A percentile compares a stretch with the other conserved stretches of the same genome.
Conservation (phyloP, 2,113 vertebrate species). For the Thamnophis sirtalis region DNA sequence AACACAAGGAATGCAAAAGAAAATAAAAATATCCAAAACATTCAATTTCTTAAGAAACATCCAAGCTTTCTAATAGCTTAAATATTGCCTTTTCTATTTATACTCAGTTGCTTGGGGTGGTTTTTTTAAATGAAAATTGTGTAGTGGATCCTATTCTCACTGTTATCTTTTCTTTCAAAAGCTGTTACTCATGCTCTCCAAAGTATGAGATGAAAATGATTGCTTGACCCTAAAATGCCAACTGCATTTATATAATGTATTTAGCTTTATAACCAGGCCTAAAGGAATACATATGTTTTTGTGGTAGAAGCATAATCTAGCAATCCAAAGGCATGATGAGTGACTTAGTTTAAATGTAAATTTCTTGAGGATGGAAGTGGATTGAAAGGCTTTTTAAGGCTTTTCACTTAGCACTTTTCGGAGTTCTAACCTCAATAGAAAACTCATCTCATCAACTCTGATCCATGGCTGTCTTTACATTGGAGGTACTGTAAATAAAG, state of each 20-base stretch:
- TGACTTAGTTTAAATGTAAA: rapidly evolving
- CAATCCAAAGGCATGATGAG: rapidly evolving
- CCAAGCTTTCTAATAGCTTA: background rate
- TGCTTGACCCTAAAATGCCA: conserved; percentile 23
- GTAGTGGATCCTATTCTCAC: background rate
- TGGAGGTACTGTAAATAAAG: background rate
- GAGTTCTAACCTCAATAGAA: background rate
- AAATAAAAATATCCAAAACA: background rate
- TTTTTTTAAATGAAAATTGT: background rate
- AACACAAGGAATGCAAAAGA: background rate
- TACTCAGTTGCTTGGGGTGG: background rate
- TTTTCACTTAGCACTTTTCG: rapidly evolving
- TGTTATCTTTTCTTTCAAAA: background rate
- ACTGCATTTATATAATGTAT: background rate
- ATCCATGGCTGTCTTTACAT: background rate
- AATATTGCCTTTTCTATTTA: background rate
- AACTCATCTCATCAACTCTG: rapidly evolving
- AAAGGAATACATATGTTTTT: background rate
- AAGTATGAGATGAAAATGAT: background rate
- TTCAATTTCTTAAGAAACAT: background rate
- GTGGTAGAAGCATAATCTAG: background rate
- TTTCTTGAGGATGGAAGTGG: rapidly evolving
- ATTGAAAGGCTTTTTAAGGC: background rate
- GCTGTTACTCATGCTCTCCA: background rate
- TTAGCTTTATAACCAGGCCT: conserved; percentile 17